Conservation (phyloP, 2,113 vertebrate species). For the Malaclemys terrapin region DNA sequence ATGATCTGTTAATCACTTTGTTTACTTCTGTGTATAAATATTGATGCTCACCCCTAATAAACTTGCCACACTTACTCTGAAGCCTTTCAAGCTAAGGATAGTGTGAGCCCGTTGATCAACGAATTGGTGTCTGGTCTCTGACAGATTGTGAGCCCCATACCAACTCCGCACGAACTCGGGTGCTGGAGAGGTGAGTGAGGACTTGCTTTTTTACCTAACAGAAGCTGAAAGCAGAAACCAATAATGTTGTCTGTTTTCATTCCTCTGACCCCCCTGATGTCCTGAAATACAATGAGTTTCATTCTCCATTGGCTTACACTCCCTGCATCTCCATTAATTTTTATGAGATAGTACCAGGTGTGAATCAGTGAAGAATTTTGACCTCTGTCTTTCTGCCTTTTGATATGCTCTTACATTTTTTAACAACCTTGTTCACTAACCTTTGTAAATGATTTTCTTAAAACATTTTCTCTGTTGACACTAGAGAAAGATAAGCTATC, state of each 20-base stretch:
- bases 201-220: no score
- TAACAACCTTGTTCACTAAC: rapidly evolving
- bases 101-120: no score
- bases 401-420: not conserved
- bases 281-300: not conserved
- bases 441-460: not conserved
- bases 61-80: no score
- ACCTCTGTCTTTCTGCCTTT: not conserved
- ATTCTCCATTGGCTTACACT: no score
- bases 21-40: no score
- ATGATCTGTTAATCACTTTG: no score
- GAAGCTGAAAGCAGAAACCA: not conserved
- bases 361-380: not conserved
- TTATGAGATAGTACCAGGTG: rapidly evolving
- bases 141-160: no score
- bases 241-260: not conserved
- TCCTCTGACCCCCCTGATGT: not conserved
- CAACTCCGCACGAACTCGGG: no score
- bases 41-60: no score
- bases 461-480: not conserved
- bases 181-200: no score
- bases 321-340: not conserved
- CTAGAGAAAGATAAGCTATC: not conserved
- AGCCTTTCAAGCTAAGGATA: no score
- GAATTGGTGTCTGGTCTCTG: no score